These are phyloP conservation scores for Callyntrura guangdongensis DNA, from an alignment of 2,888 invertebrate species.

Conservation along the genomic window DNA sequence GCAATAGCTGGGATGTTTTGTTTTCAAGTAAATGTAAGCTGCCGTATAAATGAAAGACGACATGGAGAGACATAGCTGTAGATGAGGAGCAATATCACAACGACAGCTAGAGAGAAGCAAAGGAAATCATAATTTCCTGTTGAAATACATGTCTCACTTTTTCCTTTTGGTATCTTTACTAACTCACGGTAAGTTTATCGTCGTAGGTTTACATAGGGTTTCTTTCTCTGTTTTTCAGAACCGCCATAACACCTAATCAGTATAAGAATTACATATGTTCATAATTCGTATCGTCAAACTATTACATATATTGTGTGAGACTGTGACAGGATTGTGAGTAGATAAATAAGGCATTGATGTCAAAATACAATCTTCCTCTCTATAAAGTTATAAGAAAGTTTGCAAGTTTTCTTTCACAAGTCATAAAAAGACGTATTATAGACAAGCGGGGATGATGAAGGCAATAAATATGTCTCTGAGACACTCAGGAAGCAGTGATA, in stretches of 20 bases:
- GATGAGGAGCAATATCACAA: no score
- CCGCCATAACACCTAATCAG: not conserved
- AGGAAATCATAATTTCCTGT: conserved; percentile 71
- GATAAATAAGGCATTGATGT: not conserved
- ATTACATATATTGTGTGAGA: no score
- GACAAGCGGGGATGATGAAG: not conserved
- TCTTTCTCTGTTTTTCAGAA: not conserved
- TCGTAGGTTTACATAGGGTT: not conserved
- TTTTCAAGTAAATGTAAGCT: no score
- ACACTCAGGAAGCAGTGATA: conserved; percentile 5
- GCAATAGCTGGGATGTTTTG: no score
- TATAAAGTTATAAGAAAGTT: not conserved
- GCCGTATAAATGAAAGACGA: no score
- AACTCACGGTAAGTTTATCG: not conserved
- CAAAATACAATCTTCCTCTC: not conserved
- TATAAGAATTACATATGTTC: conserved; percentile 1
- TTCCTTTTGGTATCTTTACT: not conserved
- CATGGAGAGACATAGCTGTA: not conserved
- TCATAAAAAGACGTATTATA: not conserved
- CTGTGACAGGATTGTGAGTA: not conserved
- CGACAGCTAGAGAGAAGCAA: conserved; percentile 17
- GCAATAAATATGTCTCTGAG: conserved; percentile 6
- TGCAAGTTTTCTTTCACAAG: conserved; percentile 3
- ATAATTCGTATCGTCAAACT: not conserved
- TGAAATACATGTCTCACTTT: conserved; percentile 56